A percentile compares a stretch with the other conserved stretches of the same genome.
These are phyloP conservation scores for Arremon aurantiirostris DNA, from an alignment of 2,797 vertebrate genomes.

Conservation along the genomic window DNA sequence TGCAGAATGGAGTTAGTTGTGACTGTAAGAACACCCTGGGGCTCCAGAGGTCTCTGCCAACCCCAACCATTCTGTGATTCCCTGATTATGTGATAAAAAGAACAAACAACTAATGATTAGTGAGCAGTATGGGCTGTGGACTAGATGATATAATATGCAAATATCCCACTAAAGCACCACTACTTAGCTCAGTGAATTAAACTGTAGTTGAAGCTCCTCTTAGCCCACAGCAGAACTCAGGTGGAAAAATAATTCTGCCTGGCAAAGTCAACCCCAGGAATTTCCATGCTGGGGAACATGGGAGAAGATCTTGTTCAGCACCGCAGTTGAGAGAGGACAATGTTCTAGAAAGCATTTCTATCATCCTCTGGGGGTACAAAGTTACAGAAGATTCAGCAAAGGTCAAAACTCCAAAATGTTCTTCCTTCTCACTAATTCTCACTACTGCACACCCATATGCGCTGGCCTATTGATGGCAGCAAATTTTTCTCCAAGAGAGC, in stretches of 20 bases:
- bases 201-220: background rate
- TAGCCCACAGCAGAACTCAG: background rate
- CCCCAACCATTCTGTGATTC: background rate
- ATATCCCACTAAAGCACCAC: background rate
- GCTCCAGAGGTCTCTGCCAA: background rate
- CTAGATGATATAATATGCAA: background rate
- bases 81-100: background rate
- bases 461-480: background rate
- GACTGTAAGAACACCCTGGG: background rate
- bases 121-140: background rate
- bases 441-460: background rate
- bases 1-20: background rate
- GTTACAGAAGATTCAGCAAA: background rate
- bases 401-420: background rate
- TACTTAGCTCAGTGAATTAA: slow-evolving; percentile 6
- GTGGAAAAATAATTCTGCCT: background rate
- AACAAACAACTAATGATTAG: slow-evolving; percentile 35
- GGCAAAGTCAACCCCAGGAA: background rate
- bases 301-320: background rate
- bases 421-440: background rate
- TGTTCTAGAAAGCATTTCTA: background rate
- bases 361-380: background rate
- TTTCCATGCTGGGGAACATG: background rate
- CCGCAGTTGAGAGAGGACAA: background rate
- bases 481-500: background rate